Conservation (phyloP, 2,113 vertebrate species). For the Oceanodroma tethys region DNA sequence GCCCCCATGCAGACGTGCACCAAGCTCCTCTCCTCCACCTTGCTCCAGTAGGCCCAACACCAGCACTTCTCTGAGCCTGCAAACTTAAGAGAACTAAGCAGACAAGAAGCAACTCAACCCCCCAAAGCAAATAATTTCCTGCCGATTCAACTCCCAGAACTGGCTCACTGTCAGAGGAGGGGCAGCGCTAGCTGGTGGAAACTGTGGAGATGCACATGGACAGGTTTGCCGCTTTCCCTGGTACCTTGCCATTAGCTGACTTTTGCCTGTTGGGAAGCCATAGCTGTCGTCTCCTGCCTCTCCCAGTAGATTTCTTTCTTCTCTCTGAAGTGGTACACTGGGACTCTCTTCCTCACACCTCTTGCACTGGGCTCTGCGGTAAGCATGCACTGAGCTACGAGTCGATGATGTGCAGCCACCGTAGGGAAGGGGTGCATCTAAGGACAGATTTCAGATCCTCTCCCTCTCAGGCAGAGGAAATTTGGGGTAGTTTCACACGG, state of each 20-base stretch:
- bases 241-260: background rate
- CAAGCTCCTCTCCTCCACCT: background rate
- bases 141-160: background rate
- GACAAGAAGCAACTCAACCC: background rate
- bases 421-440: accelerated
- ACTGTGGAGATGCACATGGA: background rate
- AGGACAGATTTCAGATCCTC: background rate
- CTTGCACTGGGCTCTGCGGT: background rate
- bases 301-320: background rate
- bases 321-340: background rate
- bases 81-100: background rate
- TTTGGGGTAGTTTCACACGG: background rate
- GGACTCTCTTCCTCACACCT: background rate
- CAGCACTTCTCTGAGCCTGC: background rate
- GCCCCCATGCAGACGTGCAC: accelerated
- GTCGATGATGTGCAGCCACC: accelerated
- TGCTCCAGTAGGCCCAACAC: background rate
- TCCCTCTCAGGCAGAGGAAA: background rate
- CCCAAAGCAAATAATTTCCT: background rate
- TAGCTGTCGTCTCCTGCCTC: background rate
- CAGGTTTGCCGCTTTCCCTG: background rate
- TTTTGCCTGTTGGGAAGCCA: background rate
- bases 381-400: background rate
- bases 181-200: background rate
- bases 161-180: background rate